Evolutionary conservation across 1,140 invertebrate species (phyloP).

Genomic region (Leptinotarsa defecta): DNA sequence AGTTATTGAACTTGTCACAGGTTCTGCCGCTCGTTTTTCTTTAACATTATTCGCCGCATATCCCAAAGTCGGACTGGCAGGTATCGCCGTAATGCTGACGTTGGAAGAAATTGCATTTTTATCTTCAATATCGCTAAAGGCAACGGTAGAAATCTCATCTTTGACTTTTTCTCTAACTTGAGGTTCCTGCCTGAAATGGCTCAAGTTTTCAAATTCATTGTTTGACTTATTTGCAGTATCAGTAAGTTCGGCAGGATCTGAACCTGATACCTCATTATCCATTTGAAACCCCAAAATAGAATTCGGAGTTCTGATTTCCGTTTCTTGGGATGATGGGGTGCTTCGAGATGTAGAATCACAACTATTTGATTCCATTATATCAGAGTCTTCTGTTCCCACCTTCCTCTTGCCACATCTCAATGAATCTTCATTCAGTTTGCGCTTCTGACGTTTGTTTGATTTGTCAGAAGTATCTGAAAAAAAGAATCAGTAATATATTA

Average conservation of each 20-base stretch:
- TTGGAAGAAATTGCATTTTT: slow-evolving; percentile 63
- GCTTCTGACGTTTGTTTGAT: slow-evolving; percentile 53
- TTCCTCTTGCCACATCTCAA: slow-evolving; percentile 63
- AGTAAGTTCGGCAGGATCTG: slow-evolving; percentile 64
- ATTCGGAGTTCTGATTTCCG: slow-evolving; percentile 60
- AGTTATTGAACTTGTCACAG: slow-evolving; percentile 77
- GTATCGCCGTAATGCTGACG: slow-evolving; percentile 79
- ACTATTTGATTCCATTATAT: slow-evolving; percentile 67
- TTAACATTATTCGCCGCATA: neutral
- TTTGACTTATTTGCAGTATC: slow-evolving; percentile 59
- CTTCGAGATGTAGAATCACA: slow-evolving; percentile 67
- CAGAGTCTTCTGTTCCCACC: slow-evolving; percentile 58
- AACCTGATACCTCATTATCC: slow-evolving; percentile 66
- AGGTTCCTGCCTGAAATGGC: slow-evolving; percentile 62
- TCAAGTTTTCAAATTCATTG: slow-evolving; percentile 65
- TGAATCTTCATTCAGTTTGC: slow-evolving; percentile 59
- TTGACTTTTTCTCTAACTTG: slow-evolving; percentile 42
- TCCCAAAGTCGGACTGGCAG: slow-evolving; percentile 47
- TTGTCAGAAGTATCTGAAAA: slow-evolving; percentile 40
- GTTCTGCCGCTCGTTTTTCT: slow-evolving; percentile 49
- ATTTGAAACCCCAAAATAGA: slow-evolving; percentile 64
- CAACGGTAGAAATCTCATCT: slow-evolving; percentile 56
- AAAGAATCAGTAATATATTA: neutral
- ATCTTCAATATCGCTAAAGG: slow-evolving; percentile 61
- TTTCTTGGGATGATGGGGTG: slow-evolving; percentile 61